Percentiles rank a stretch among this genome's conserved stretches.
Conservation (phyloP, 37 sponge, comb jelly and placozoan species). For the Oopsacas minuta region DNA sequence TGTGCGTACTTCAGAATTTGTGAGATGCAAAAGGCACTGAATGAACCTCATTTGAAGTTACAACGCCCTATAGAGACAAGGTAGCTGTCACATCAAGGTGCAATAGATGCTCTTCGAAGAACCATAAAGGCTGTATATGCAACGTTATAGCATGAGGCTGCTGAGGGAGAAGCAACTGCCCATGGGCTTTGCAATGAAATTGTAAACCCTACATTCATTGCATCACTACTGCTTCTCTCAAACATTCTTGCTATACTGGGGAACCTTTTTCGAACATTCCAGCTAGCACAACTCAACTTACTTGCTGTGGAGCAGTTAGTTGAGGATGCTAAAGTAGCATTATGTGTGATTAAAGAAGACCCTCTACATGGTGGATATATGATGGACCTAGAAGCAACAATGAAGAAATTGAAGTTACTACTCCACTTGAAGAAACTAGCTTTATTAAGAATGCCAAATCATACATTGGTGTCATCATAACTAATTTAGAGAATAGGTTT, state of each 20-base stretch:
- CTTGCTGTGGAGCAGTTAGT: constrained; percentile 21
- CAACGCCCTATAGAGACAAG: constrained; percentile 20
- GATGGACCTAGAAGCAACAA: constrained; percentile 16
- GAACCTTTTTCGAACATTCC: constrained; percentile 10
- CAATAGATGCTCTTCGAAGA: constrained; percentile 13
- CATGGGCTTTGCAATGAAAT: constrained; percentile 16
- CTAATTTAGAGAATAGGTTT: constrained; percentile 21
- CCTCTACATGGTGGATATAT: constrained; percentile 21
- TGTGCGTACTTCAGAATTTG: constrained; percentile 1
- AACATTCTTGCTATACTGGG: constrained; percentile 20
- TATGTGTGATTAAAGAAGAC: constrained; percentile 2
- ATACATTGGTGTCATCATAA: constrained; percentile 18
- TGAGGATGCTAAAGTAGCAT: constrained; percentile 23
- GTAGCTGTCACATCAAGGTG: constrained; percentile 3
- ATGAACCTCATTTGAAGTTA: not conserved
- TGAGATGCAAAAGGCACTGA: constrained; percentile 17
- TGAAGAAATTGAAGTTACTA: constrained; percentile 18
- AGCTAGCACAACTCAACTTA: constrained; percentile 8
- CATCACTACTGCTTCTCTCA: constrained; percentile 20
- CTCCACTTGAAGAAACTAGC: constrained; percentile 13
- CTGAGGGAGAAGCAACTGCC: constrained; percentile 18
- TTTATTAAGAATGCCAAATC: constrained; percentile 22
- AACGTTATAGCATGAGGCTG: constrained; percentile 8
- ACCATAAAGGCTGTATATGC: constrained; percentile 13
- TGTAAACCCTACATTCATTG: constrained; percentile 19